A percentile compares a stretch with the other conserved stretches of the same genome.
Conservation (phyloP, 2,113 vertebrate species). For the Lepidothrix coronata region DNA sequence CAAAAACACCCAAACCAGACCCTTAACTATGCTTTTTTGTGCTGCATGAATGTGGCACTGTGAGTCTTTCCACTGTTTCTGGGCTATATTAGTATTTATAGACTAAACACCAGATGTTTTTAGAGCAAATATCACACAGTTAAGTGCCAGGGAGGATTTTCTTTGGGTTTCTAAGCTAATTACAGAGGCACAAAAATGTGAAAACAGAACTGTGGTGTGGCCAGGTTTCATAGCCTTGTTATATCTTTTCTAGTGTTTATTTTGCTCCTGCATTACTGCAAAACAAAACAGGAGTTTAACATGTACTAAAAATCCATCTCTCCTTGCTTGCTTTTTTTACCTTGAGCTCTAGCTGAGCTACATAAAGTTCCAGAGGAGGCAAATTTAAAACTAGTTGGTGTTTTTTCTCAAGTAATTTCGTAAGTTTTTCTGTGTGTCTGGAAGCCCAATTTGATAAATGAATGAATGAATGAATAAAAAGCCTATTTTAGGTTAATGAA, state of each 20-base stretch:
- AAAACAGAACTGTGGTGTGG: not conserved
- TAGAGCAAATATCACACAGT: not conserved
- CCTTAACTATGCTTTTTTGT: not conserved
- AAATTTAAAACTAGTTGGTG: not conserved
- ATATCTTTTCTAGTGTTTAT: not conserved
- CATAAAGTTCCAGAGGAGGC: not conserved
- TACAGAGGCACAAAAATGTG: not conserved
- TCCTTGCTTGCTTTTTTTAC: not conserved
- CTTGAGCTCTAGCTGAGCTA: not conserved
- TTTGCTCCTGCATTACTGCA: not conserved
- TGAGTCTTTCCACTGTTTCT: not conserved
- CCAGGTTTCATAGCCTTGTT: not conserved
- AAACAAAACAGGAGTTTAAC: not conserved
- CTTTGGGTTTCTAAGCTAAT: not conserved
- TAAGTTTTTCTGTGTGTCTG: not conserved
- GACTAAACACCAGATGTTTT: not conserved
- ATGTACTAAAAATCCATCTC: not conserved
- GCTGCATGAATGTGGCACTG: not conserved
- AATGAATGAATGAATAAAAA: not conserved
- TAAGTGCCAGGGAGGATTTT: slow-evolving; percentile 5
- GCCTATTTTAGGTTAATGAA: not conserved
- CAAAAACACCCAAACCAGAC: not conserved
- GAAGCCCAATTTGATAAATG: not conserved
- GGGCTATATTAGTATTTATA: not conserved
- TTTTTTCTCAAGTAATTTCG: not conserved